Evolutionary conservation across 2,113 vertebrate genomes (phyloP).

Genomic region (Melanotaenia duboulayi): DNA sequence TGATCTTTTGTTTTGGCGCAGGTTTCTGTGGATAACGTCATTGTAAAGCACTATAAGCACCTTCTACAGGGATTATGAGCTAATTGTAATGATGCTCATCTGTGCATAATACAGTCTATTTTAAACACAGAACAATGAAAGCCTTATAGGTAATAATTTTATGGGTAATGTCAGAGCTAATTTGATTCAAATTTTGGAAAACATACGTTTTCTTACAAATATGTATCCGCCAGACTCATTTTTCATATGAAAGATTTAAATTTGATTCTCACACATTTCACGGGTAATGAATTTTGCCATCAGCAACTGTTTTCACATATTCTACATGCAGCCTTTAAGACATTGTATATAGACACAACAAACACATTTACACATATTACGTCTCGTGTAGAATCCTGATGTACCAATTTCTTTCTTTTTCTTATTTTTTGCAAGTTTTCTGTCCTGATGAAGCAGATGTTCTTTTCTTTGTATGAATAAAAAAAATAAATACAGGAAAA

Average conservation of each 20-base stretch:
- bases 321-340: background rate
- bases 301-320: background rate
- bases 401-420: background rate
- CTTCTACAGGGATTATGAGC: slow-evolving; percentile 61
- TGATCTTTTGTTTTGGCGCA: slow-evolving; percentile 69
- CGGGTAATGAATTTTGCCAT: background rate
- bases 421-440: background rate
- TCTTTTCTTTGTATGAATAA: too few species aligned
- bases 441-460: background rate
- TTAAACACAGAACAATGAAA: slow-evolving; percentile 35
- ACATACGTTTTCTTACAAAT: background rate
- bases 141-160: background rate
- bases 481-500: too few species aligned
- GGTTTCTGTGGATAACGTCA: slow-evolving; percentile 65
- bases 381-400: background rate
- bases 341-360: background rate
- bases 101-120: slow-evolving; percentile 47
- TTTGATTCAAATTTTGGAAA: background rate
- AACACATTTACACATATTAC: background rate
- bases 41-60: slow-evolving; percentile 49
- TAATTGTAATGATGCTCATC: slow-evolving; percentile 61
- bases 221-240: background rate
- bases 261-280: background rate
- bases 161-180: background rate
- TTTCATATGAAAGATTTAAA: slow-evolving; percentile 1